Evolutionary conservation across 2,797 vertebrate genomes (phyloP).

Genomic region (Eulemur albifrons): DNA sequence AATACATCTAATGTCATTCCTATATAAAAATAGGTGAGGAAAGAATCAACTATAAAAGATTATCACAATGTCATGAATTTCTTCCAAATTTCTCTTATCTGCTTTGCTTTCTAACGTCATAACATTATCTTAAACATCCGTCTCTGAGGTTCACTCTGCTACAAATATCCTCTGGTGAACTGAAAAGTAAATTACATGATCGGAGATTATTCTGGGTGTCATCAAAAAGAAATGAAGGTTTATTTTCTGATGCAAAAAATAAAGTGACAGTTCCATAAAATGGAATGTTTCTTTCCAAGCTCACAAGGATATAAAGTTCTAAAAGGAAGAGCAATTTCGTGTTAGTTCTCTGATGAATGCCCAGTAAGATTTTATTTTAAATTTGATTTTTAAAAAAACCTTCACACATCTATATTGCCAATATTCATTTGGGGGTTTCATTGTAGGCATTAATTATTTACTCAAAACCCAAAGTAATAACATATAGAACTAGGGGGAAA

Average conservation of each 20-base stretch:
- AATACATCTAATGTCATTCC: background rate
- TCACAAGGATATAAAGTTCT: background rate
- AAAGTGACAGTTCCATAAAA: conserved; percentile 33
- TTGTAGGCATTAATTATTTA: background rate
- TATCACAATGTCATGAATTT: background rate
- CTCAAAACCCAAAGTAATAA: background rate
- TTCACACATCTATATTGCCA: background rate
- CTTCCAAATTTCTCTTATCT: conserved; percentile 6
- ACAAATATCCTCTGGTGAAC: conserved; percentile 38
- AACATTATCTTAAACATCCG: conserved; percentile 2
- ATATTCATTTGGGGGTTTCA: background rate
- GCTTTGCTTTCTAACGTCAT: background rate
- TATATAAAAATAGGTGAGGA: background rate
- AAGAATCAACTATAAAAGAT: conserved; percentile 27
- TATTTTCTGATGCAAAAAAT: conserved; percentile 48
- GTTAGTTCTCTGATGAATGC: background rate
- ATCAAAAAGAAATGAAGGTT: conserved; percentile 37
- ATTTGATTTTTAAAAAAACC: background rate
- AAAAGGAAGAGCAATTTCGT: background rate
- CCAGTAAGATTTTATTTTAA: background rate
- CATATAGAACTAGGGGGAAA: background rate
- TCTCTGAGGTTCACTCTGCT: conserved; percentile 7
- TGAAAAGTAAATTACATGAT: conserved; percentile 52
- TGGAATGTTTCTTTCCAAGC: background rate
- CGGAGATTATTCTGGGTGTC: conserved; percentile 42